Percentiles rank a stretch among this genome's conserved stretches.
Conservation (phyloP, 2,797 vertebrate species). For the Rachycentron canadum region DNA sequence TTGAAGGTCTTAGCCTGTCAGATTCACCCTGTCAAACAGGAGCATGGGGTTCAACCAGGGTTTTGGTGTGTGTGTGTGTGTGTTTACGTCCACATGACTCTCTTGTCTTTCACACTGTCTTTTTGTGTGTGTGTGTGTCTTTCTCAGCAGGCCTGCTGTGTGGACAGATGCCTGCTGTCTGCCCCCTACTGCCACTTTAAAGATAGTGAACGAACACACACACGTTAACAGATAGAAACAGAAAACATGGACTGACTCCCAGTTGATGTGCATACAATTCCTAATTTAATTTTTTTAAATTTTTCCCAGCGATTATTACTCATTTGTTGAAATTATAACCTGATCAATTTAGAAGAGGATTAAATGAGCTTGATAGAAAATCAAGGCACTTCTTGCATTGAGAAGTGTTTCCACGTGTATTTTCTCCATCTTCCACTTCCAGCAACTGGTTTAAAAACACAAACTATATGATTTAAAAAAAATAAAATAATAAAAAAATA, state of each 20-base stretch:
- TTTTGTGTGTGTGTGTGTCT: conserved; percentile 9
- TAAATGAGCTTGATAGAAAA: not conserved
- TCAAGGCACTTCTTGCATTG: not conserved
- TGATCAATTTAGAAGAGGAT: conserved; percentile 4
- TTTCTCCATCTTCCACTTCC: not conserved
- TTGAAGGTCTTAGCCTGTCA: conserved; percentile 21
- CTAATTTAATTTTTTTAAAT: too few relatives aligned
- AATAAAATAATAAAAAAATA: not conserved
- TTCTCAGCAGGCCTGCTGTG: conserved; percentile 21
- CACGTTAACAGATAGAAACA: not conserved
- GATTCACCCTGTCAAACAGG: conserved; percentile 44
- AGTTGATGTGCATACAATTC: conserved; percentile 5
- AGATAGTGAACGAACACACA: not conserved
- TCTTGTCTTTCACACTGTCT: not conserved
- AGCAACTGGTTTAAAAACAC: not conserved
- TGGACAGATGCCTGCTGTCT: conserved; percentile 49
- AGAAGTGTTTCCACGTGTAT: not conserved
- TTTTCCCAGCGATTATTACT: conserved; percentile 9
- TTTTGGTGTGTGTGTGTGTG: not conserved
- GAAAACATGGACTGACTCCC: not conserved
- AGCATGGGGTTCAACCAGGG: conserved; percentile 11
- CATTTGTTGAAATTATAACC: conserved; percentile 13
- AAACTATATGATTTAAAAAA: not conserved
- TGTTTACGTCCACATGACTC: conserved; percentile 1
- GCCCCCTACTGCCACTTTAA: conserved; percentile 27